Evolutionary conservation across 2,888 invertebrate genomes (phyloP).

Genomic region (Acanthosoma haemorrhoidale): DNA sequence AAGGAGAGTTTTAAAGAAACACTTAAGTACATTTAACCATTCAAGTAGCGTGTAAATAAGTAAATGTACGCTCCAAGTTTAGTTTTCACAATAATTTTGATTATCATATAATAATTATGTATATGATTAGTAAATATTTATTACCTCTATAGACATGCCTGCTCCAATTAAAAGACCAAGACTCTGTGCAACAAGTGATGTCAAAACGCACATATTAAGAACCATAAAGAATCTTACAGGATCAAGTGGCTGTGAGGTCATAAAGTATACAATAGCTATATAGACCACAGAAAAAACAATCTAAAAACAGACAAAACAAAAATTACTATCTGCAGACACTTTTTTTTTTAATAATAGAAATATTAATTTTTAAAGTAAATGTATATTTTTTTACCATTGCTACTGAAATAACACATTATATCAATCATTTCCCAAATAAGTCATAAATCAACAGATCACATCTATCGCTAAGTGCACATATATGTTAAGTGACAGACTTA

Average conservation of each 20-base stretch:
- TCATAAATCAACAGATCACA: neutral
- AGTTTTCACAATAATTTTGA: no score
- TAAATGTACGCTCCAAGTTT: no score
- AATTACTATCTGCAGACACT: neutral
- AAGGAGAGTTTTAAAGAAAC: no score
- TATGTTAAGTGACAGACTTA: no score
- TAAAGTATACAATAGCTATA: constrained; percentile 86
- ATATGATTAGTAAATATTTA: no score
- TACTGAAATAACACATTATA: neutral
- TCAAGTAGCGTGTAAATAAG: no score
- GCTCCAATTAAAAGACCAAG: constrained; percentile 88
- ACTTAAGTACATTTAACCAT: no score
- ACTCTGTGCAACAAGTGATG: constrained; percentile 87
- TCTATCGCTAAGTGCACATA: neutral
- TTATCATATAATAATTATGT: no score
- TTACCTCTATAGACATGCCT: constrained; percentile 77
- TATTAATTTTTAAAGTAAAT: neutral
- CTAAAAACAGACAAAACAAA: constrained; percentile 50
- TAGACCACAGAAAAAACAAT: constrained; percentile 80
- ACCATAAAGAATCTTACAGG: constrained; percentile 75
- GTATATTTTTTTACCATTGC: neutral
- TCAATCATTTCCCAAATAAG: neutral
- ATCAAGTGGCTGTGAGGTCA: constrained; percentile 93
- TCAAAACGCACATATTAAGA: constrained; percentile 67
- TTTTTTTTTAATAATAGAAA: neutral